phyloP scores from a whole-genome alignment of 2,113 vertebrate species.

The Tyto alba region DNA sequence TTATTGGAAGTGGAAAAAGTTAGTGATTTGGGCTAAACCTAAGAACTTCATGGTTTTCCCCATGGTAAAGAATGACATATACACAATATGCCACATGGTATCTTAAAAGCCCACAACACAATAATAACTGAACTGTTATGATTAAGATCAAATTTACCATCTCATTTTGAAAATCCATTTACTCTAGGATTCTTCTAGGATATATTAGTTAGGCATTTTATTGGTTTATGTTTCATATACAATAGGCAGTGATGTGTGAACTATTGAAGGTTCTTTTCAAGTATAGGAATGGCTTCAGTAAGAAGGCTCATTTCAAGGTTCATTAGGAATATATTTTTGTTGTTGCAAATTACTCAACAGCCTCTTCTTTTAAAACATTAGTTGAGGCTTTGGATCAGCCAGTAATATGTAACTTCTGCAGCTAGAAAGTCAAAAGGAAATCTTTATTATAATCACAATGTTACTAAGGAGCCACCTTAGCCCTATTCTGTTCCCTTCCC shows the following conservation, averaged over 20 bases:
- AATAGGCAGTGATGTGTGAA: constrained; percentile 26
- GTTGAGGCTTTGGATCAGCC: constrained; percentile 12
- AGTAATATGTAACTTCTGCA: constrained; percentile 35
- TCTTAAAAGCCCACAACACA: background rate
- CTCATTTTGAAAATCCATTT: constrained; percentile 42
- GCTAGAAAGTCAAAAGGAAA: constrained; percentile 18
- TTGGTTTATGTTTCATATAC: background rate
- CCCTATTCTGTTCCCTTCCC: background rate
- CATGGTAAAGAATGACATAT: background rate
- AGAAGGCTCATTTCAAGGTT: constrained; percentile 30
- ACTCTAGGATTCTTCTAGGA: background rate
- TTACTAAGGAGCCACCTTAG: constrained; percentile 7
- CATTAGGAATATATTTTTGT: constrained; percentile 53
- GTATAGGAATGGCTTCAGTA: constrained; percentile 9
- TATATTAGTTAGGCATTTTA: background rate
- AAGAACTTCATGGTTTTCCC: background rate
- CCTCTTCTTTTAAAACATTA: constrained; percentile 20
- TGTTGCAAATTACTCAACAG: constrained; percentile 24
- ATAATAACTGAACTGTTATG: background rate
- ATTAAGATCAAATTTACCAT: constrained; percentile 25
- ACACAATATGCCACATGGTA: background rate
- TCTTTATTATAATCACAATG: constrained; percentile 27
- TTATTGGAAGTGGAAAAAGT: background rate
- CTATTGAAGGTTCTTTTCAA: constrained; percentile 9
- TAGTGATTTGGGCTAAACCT: background rate